phyloP scores from a whole-genome alignment of 1,140 invertebrate species.

The Aethina tumida region DNA sequence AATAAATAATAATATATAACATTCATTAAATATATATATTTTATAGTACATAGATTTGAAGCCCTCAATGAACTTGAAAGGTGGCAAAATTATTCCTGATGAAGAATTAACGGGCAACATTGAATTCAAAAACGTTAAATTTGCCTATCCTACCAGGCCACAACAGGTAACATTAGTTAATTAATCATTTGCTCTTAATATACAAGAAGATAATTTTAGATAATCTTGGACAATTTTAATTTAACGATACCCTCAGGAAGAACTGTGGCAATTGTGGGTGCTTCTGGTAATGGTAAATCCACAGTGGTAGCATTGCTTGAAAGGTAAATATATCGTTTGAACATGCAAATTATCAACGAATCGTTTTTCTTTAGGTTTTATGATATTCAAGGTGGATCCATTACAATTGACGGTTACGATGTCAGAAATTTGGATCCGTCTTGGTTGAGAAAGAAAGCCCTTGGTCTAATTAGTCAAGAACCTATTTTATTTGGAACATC shows the following conservation, averaged over 20 bases:
- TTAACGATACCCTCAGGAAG: constrained; percentile 74
- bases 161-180: constrained; percentile 51
- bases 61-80: constrained; percentile 58
- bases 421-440: constrained; percentile 66
- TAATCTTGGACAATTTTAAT: constrained; percentile 71
- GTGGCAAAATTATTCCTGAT: constrained; percentile 63
- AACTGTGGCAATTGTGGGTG: constrained; percentile 82
- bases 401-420: constrained; percentile 72
- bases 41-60: constrained; percentile 69
- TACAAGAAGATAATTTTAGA: constrained; percentile 35
- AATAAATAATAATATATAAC: background rate
- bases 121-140: constrained; percentile 73
- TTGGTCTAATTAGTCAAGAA: constrained; percentile 90
- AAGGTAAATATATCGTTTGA: constrained; percentile 45
- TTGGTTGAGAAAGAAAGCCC: constrained; percentile 71
- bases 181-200: constrained; percentile 7
- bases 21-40: constrained; percentile 10
- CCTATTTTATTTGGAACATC: constrained; percentile 85
- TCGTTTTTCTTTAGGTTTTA: constrained; percentile 59
- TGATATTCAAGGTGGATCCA: constrained; percentile 63
- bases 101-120: constrained; percentile 72
- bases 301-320: constrained; percentile 80
- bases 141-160: constrained; percentile 78
- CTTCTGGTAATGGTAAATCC: constrained; percentile 86
- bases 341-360: constrained; percentile 2